phyloP scores from a whole-genome alignment of 2,888 invertebrate genomes.

The Apamea epomidion region DNA sequence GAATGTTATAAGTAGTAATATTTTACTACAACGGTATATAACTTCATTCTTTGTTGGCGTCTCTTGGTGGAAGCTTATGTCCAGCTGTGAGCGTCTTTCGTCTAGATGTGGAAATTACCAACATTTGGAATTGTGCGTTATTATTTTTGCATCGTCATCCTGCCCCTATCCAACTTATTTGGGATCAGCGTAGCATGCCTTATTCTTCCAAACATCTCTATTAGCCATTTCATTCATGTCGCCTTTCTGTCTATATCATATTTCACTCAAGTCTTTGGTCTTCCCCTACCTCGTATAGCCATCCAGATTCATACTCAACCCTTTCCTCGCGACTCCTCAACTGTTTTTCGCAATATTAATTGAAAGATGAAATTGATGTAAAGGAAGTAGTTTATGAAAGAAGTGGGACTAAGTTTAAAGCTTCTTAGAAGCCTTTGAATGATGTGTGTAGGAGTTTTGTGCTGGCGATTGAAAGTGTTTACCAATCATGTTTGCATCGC shows the following conservation, averaged over 20 bases:
- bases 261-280: background rate
- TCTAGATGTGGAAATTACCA: background rate
- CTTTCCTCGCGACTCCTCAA: background rate
- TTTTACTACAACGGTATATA: background rate
- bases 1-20: background rate
- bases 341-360: background rate
- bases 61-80: background rate
- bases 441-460: background rate
- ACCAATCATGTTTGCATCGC: constrained; percentile 5
- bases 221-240: background rate
- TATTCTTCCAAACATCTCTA: background rate
- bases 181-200: no score
- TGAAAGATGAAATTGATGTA: background rate
- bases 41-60: background rate
- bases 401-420: background rate
- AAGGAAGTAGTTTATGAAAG: background rate
- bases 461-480: background rate
- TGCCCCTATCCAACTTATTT: no score
- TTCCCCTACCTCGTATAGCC: background rate
- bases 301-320: background rate
- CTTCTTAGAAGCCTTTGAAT: constrained; percentile 15
- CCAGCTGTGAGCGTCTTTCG: background rate
- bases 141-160: no score
- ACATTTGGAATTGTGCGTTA: background rate
- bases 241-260: background rate